Evolutionary conservation across 2,888 invertebrate genomes (phyloP).

Genomic region (Quadroppia sp.): DNA sequence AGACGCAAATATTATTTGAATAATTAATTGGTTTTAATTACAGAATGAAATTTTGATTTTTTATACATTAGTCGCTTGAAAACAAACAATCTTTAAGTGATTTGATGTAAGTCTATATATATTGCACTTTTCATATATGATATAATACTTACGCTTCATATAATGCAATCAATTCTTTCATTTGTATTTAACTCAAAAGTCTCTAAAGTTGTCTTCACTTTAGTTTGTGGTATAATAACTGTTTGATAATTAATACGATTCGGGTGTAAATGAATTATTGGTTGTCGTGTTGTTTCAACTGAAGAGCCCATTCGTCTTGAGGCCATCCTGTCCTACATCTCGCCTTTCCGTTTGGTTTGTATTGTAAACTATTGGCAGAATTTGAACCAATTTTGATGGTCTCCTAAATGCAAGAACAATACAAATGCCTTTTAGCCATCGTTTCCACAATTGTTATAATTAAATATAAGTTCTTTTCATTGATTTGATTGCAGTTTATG

Average conservation of each 20-base stretch:
- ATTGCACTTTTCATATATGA: not conserved
- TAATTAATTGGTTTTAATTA: not conserved
- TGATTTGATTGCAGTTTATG: not conserved
- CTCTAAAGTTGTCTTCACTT: too few species aligned
- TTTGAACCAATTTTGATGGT: constrained; percentile 14
- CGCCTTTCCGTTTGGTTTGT: constrained; percentile 48
- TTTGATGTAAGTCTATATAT: not conserved
- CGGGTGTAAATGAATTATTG: constrained; percentile 1
- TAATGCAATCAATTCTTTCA: not conserved
- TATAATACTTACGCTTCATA: constrained; percentile 8
- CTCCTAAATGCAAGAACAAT: constrained; percentile 10
- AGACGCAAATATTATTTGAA: not conserved
- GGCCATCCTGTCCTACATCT: constrained; percentile 98
- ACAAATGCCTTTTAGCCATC: constrained; percentile 4
- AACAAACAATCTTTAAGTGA: not conserved
- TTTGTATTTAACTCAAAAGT: too few species aligned
- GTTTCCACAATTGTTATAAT: not conserved
- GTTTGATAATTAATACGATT: not conserved
- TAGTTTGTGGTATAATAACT: not conserved
- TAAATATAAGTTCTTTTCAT: not conserved
- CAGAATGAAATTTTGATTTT: not conserved
- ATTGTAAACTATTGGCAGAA: constrained; percentile 3
- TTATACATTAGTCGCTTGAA: not conserved
- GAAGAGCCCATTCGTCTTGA: constrained; percentile 84
- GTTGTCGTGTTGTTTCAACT: constrained; percentile 52